Evolutionary conservation across 2,113 vertebrate genomes (phyloP).

Genomic region (Rhabdomys dilectus): DNA sequence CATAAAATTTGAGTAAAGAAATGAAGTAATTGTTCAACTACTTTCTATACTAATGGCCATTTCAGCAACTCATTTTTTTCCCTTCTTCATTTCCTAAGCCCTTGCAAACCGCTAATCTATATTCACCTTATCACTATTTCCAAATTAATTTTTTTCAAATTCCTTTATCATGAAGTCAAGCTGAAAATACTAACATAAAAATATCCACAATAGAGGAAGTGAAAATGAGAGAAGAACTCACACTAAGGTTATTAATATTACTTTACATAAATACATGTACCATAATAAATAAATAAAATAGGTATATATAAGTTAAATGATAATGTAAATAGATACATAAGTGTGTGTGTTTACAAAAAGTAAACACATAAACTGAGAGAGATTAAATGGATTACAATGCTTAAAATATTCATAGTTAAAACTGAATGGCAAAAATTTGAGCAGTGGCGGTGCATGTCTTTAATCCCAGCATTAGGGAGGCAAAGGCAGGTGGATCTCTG

Average conservation of each 20-base stretch:
- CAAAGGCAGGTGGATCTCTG: background rate
- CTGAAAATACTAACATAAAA: conserved; percentile 8
- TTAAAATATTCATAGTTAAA: background rate
- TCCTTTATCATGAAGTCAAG: conserved; percentile 21
- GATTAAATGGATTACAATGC: conserved; percentile 22
- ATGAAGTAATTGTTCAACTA: background rate
- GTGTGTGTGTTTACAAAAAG: background rate
- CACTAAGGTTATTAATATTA: background rate
- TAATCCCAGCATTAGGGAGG: background rate
- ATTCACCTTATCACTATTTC: conserved; percentile 35
- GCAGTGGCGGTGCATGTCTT: background rate
- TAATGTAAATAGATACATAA: background rate
- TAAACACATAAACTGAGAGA: background rate
- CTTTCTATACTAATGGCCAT: conserved; percentile 18
- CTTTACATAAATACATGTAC: background rate
- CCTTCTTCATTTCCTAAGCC: conserved; percentile 8
- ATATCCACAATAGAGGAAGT: background rate
- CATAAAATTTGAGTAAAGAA: background rate
- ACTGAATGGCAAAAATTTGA: background rate
- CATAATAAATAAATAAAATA: background rate
- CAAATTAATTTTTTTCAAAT: conserved; percentile 64
- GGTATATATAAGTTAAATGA: background rate
- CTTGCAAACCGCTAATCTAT: conserved; percentile 34
- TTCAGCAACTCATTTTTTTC: conserved; percentile 44
- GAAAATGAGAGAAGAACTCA: background rate